Evolutionary conservation across 1,140 invertebrate genomes (phyloP).

Genomic region (Aleiodes sp.): DNA sequence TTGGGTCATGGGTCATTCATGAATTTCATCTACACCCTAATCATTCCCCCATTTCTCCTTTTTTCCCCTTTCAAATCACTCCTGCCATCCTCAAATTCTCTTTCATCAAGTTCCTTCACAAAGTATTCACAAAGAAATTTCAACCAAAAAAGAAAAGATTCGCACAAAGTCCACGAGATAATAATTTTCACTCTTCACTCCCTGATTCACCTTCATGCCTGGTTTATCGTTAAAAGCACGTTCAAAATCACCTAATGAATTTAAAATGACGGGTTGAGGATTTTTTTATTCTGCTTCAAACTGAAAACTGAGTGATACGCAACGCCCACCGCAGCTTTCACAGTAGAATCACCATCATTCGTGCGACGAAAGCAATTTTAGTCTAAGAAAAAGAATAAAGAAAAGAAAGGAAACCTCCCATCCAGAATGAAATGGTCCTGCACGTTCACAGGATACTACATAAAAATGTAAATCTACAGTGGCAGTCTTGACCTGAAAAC

Average conservation of each 20-base stretch:
- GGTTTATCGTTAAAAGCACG: slow-evolving; percentile 42
- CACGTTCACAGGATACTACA: slow-evolving; percentile 14
- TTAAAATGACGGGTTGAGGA: slow-evolving; percentile 48
- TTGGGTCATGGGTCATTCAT: slow-evolving; percentile 55
- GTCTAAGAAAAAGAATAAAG: neutral
- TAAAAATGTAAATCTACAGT: slow-evolving; percentile 49
- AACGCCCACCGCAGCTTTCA: slow-evolving; percentile 13
- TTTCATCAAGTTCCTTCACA: neutral
- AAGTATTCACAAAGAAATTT: neutral
- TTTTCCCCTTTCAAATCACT: neutral
- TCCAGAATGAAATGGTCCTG: slow-evolving; percentile 9
- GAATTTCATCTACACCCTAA: slow-evolving; percentile 44
- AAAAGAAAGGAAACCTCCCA: neutral
- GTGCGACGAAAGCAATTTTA: neutral
- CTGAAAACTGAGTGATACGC: neutral
- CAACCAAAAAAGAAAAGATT: too few relatives aligned
- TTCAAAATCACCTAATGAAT: slow-evolving; percentile 53
- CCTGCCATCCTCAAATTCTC: neutral
- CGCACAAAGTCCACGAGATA: too few relatives aligned
- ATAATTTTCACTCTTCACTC: too few relatives aligned
- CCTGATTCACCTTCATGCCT: slow-evolving; percentile 35
- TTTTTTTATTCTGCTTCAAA: slow-evolving; percentile 37
- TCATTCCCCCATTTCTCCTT: slow-evolving; percentile 34
- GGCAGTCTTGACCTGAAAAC: neutral
- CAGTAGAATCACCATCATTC: neutral